phyloP scores from a whole-genome alignment of 2,888 invertebrate species.

The Amphiduros pacificus region DNA sequence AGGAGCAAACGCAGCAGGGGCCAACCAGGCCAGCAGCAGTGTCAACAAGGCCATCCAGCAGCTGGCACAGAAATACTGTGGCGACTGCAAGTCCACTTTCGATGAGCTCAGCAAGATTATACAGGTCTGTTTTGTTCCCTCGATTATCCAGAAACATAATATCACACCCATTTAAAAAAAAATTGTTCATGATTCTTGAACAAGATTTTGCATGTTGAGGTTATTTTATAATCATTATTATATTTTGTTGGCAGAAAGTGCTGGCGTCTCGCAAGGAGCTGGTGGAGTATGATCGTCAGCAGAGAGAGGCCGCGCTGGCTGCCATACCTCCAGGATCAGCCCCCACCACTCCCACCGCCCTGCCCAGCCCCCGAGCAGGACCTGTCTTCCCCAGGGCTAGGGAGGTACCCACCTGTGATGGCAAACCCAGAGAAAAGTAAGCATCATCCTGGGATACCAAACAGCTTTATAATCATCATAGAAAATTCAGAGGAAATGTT shows the following conservation, averaged over 20 bases:
- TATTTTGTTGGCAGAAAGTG: conserved; percentile 72
- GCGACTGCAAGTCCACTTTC: conserved; percentile 90
- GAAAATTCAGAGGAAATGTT: no score
- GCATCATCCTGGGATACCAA: no score
- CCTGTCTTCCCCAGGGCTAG: conserved; percentile 1
- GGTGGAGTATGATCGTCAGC: conserved; percentile 81
- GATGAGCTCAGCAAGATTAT: conserved; percentile 81
- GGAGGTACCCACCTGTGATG: conserved; percentile 15
- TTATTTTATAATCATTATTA: background rate
- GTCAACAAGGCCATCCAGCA: conserved; percentile 93
- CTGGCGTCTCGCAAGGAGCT: conserved; percentile 87
- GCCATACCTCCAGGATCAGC: conserved; percentile 17
- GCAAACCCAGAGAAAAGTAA: no score
- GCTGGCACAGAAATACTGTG: conserved; percentile 91
- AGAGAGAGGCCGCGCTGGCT: conserved; percentile 49
- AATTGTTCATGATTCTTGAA: background rate
- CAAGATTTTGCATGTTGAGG: background rate
- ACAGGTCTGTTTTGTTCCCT: conserved; percentile 49
- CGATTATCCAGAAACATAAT: background rate
- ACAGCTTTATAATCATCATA: no score
- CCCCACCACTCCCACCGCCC: conserved; percentile 15
- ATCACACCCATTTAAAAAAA: no score
- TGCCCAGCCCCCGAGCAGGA: conserved; percentile 1
- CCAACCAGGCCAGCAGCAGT: conserved; percentile 2
- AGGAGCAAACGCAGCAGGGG: background rate